phyloP scores from a whole-genome alignment of 2,888 invertebrate species.

The Cheilosia scutellata region DNA sequence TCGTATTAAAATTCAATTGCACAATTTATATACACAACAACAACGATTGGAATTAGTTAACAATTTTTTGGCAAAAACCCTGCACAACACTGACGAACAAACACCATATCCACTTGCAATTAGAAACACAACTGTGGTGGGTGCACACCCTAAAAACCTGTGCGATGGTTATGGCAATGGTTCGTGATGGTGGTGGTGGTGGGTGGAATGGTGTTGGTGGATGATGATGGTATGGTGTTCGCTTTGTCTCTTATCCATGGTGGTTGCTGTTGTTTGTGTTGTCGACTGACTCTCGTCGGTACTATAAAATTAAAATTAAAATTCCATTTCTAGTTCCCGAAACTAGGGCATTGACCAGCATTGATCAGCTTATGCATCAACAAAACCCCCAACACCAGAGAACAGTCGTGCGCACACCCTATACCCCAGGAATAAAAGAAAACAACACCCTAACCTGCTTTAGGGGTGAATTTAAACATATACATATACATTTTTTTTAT shows the following conservation, averaged over 20 bases:
- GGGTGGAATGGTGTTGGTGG: constrained; percentile 32
- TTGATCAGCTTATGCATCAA: constrained; percentile 40
- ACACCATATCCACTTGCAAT: constrained; percentile 60
- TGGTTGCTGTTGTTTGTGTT: constrained; percentile 33
- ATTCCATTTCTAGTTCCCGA: constrained; percentile 65
- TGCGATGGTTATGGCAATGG: constrained; percentile 63
- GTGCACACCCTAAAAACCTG: constrained; percentile 68
- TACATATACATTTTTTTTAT: background rate
- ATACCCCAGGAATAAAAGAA: constrained; percentile 25
- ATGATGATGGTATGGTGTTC: too few relatives aligned
- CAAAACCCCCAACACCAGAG: constrained; percentile 24
- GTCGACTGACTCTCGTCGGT: constrained; percentile 17
- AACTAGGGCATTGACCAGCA: constrained; percentile 72
- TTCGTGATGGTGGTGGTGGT: constrained; percentile 20
- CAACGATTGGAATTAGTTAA: constrained; percentile 29
- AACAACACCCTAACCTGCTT: constrained; percentile 50
- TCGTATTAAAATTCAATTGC: constrained; percentile 48
- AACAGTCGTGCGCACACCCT: constrained; percentile 16
- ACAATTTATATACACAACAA: constrained; percentile 17
- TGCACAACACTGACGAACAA: constrained; percentile 43
- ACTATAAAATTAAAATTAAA: constrained; percentile 61
- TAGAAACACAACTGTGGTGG: constrained; percentile 61
- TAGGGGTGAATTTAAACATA: constrained; percentile 46
- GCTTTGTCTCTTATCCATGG: constrained; percentile 1
- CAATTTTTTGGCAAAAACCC: constrained; percentile 53